A percentile compares a stretch with the other conserved stretches of the same genome.
phyloP scores from a whole-genome alignment of 1,140 invertebrate species.

The Caenorhabditis latens region DNA sequence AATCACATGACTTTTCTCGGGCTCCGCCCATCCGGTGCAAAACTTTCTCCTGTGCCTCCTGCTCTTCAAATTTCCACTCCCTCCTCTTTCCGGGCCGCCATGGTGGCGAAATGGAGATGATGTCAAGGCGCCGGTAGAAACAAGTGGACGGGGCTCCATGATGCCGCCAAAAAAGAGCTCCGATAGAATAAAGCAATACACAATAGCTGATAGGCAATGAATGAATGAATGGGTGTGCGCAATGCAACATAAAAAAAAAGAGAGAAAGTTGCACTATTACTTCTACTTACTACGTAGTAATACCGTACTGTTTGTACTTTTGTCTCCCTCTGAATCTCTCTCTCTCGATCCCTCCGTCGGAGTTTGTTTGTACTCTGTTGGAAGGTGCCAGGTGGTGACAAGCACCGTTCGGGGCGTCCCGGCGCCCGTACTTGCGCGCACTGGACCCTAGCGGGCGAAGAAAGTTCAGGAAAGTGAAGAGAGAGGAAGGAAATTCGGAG shows the following conservation, averaged over 20 bases:
- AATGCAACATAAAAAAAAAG: background rate
- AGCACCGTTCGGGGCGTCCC: conserved; percentile 44
- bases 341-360: conserved; percentile 31
- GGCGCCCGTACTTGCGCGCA: conserved; percentile 40
- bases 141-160: background rate
- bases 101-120: conserved; percentile 16
- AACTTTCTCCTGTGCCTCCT: background rate
- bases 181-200: conserved; percentile 7
- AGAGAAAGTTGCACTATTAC: conserved; percentile 41
- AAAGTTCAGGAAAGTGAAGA: conserved; percentile 50
- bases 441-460: conserved; percentile 26
- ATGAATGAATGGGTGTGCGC: background rate
- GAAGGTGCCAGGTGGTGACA: conserved; percentile 49
- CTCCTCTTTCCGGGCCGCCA: conserved; percentile 46
- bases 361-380: conserved; percentile 54
- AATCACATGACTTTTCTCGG: conserved; percentile 44
- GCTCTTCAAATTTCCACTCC: background rate
- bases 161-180: background rate
- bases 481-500: conserved; percentile 38
- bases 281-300: conserved; percentile 30
- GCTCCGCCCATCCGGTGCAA: conserved; percentile 32
- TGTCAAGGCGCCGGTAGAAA: background rate
- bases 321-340: background rate
- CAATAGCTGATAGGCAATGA: background rate
- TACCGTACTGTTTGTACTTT: conserved; percentile 49